A percentile compares a stretch with the other conserved stretches of the same genome.
phyloP scores from a whole-genome alignment of 92 coral and sea anemone genomes.

The Epizoanthus fatuus region DNA sequence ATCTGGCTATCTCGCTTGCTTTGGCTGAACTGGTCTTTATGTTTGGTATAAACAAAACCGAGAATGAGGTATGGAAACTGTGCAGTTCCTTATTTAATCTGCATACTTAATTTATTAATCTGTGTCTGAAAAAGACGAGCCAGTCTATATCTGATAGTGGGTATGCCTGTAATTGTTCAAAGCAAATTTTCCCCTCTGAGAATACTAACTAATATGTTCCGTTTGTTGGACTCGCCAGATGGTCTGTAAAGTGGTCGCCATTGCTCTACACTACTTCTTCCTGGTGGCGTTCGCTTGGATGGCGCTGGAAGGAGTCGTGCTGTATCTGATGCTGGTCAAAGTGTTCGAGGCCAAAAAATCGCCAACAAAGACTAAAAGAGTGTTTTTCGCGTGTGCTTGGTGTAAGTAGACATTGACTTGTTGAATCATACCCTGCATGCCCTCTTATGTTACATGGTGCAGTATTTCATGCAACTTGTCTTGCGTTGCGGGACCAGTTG shows the following conservation, averaged over 20 bases:
- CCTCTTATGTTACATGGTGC: too few relatives aligned
- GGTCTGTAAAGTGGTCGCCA: slow-evolving; percentile 89
- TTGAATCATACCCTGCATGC: too few relatives aligned
- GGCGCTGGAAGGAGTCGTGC: slow-evolving; percentile 97
- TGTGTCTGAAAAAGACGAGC: neutral
- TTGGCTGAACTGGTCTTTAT: slow-evolving; percentile 91
- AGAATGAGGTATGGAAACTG: slow-evolving; percentile 66
- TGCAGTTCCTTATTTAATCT: neutral
- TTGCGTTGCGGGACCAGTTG: neutral
- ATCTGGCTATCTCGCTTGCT: slow-evolving; percentile 86
- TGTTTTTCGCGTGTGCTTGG: slow-evolving; percentile 93
- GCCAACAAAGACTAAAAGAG: slow-evolving; percentile 73
- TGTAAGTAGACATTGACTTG: slow-evolving; percentile 62
- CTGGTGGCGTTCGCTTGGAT: slow-evolving; percentile 96
- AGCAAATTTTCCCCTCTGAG: too few relatives aligned
- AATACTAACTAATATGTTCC: neutral
- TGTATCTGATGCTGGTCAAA: slow-evolving; percentile 93
- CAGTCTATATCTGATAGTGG: too few relatives aligned
- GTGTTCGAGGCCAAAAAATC: slow-evolving; percentile 94
- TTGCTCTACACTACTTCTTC: slow-evolving; percentile 86
- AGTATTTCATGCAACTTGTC: neutral
- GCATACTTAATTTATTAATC: neutral
- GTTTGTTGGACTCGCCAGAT: slow-evolving; percentile 42
- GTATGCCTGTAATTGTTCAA: too few relatives aligned
- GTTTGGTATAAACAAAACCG: slow-evolving; percentile 93